Evolutionary conservation across 2,113 vertebrate genomes (phyloP), one percentile per base, ranked within the genome.

Genomic region (Mesocricetus auratus): DNA sequence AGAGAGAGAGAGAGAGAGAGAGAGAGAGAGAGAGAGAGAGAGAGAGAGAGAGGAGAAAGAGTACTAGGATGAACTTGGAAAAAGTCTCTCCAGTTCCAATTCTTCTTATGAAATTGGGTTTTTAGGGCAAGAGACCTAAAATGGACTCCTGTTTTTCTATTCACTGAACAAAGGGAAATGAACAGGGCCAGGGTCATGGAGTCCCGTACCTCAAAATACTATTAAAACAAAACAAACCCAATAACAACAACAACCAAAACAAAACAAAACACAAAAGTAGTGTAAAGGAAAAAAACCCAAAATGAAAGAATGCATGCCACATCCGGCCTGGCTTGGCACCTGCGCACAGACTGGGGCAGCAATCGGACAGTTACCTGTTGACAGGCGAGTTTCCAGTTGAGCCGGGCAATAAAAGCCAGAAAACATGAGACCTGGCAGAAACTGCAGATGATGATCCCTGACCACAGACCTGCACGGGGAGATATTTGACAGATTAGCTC

Each of bases 351-450:
- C 33, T 33, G 31, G 45, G 3, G 22, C 29, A 62, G 62, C 45
- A 4, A 4, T 15, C n/a, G 71, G 29, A 36, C 0, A 36, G 93
- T 98, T 94, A 99, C 99, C 99, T 99, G 98, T 62, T 99, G 98
- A 16, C 99, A 99, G 39, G 99, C 98, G 78, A 93, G 98, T 91
- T 98, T 98, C 99, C 99, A 99, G 69, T 99, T 98, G 50, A 99
- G 98, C 15, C 94, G 98, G 71, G 98, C 96, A 94, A 99, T 99
- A 69, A 99, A 98, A 64, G 89, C 68, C 0, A 98, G 97, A 96
- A 99, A 99, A 91, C 99, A 99, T 58, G 95, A 74, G 3, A 98
- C 98, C 79, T 99, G 99, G 26, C 99, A 68, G 12, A 97, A 64
- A 4, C 98, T 96, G 68, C 98, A 99, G 90, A 99, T 47, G 10